These are phyloP conservation scores for Mungos mungo DNA, from an alignment of 2,113 vertebrate species.

Conservation along the genomic window DNA sequence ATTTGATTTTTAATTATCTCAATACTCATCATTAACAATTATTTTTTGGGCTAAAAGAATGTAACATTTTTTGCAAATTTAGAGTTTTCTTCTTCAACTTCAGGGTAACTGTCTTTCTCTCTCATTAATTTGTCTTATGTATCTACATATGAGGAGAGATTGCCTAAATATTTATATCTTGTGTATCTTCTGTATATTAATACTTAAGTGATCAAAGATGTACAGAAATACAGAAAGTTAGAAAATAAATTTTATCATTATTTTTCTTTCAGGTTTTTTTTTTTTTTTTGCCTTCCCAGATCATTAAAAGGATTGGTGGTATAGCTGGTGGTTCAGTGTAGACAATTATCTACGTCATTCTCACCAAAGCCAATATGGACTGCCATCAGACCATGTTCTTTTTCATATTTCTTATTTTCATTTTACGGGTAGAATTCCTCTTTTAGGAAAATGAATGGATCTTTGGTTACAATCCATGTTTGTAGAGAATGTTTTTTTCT, in stretches of 20 bases:
- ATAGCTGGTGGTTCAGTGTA: background rate
- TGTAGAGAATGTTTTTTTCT: conserved; percentile 20
- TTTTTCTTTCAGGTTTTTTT: background rate
- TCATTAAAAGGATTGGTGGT: background rate
- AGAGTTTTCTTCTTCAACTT: background rate
- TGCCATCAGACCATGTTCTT: background rate
- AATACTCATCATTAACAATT: conserved; percentile 21
- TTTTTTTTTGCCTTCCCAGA: background rate
- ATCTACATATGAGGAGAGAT: background rate
- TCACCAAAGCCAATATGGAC: background rate
- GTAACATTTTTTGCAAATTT: background rate
- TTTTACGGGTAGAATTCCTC: background rate
- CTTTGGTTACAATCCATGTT: background rate
- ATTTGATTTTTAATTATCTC: conserved; percentile 29
- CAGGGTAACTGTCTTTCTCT: background rate
- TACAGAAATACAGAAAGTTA: background rate
- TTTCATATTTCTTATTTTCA: background rate
- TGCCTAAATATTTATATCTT: background rate
- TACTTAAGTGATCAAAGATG: background rate
- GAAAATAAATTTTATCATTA: background rate
- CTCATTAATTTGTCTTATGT: background rate
- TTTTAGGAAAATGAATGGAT: background rate
- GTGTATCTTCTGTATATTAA: background rate
- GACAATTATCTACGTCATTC: background rate
- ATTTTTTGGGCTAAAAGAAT: background rate